phyloP scores from a whole-genome alignment of 1,140 invertebrate species.

The Ladona fulva region DNA sequence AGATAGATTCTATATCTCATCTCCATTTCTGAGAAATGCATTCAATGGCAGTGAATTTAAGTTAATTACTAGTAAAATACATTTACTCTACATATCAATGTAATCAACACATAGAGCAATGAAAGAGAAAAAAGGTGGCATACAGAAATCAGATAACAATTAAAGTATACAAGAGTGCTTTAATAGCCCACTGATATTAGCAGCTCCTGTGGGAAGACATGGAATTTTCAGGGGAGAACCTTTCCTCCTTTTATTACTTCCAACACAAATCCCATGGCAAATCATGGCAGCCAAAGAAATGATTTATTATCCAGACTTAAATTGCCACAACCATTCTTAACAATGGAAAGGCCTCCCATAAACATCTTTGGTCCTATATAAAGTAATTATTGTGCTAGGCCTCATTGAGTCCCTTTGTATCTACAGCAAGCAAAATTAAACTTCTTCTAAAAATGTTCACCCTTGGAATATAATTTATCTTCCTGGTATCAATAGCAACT shows the following conservation, averaged over 20 bases:
- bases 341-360: background rate
- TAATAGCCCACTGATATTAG: background rate
- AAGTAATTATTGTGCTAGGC: background rate
- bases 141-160: background rate
- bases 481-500: background rate
- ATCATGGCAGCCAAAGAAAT: background rate
- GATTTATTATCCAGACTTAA: background rate
- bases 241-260: background rate
- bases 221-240: background rate
- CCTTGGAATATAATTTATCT: background rate
- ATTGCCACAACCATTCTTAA: background rate
- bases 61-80: background rate
- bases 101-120: background rate
- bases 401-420: background rate
- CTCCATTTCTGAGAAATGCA: background rate
- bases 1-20: background rate
- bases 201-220: constrained; percentile 2
- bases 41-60: background rate
- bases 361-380: background rate
- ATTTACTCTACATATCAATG: background rate
- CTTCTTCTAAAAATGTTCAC: background rate
- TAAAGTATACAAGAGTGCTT: background rate
- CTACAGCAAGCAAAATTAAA: background rate
- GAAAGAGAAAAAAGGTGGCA: background rate
- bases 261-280: background rate